phyloP scores from a whole-genome alignment of 2,888 invertebrate genomes.

The Papilio elwesi region DNA sequence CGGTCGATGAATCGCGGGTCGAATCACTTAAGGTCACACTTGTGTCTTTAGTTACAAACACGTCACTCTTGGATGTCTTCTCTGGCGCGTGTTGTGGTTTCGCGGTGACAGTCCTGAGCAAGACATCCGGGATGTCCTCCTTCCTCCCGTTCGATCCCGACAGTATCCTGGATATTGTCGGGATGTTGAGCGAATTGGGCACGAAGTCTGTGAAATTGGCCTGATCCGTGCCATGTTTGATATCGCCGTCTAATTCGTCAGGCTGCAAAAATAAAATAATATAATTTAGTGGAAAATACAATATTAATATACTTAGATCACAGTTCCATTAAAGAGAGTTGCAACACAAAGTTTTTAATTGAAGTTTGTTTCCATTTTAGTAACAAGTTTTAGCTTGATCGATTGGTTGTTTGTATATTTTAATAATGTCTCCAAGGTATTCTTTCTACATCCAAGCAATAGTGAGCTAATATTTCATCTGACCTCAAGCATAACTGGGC shows the following conservation, averaged over 20 bases:
- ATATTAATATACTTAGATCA: too few relatives aligned
- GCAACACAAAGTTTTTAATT: too few relatives aligned
- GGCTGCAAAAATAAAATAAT: conserved; percentile 61
- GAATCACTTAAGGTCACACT: conserved; percentile 77
- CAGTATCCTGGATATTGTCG: conserved; percentile 92
- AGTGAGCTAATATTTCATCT: too few relatives aligned
- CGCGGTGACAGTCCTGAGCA: conserved; percentile 87
- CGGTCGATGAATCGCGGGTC: conserved; percentile 74
- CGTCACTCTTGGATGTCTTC: conserved; percentile 74
- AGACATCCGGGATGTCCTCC: conserved; percentile 91
- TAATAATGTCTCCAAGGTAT: too few relatives aligned
- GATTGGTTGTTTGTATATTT: too few relatives aligned
- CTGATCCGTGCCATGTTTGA: conserved; percentile 74
- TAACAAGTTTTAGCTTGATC: too few relatives aligned
- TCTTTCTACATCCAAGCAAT: too few relatives aligned
- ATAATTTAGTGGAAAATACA: conserved; percentile 17
- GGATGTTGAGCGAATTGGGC: conserved; percentile 88
- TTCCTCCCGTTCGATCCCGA: conserved; percentile 94
- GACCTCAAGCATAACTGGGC: too few relatives aligned
- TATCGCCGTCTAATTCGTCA: conserved; percentile 74
- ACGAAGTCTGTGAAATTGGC: conserved; percentile 86
- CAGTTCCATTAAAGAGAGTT: too few relatives aligned
- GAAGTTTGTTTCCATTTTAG: too few relatives aligned
- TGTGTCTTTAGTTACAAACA: conserved; percentile 73
- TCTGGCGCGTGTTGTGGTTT: conserved; percentile 78